Evolutionary conservation across 2,797 vertebrate genomes (phyloP).

Genomic region (Tragelaphus eurycerus): DNA sequence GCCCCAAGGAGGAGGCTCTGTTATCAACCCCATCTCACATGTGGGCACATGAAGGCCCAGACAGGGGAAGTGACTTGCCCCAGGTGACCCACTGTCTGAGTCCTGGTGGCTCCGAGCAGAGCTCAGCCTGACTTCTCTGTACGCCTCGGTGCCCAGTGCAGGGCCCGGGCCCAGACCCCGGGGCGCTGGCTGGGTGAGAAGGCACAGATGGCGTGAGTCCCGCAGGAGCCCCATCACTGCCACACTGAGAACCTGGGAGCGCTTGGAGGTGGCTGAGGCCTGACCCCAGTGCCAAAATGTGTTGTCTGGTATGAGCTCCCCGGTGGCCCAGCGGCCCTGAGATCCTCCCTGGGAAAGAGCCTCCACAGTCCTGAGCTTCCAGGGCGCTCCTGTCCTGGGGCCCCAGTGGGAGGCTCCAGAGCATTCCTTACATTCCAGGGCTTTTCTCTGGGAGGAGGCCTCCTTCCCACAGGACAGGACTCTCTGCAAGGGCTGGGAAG

Average conservation of each 20-base stretch:
- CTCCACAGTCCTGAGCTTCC: background rate
- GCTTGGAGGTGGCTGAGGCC: rapidly evolving
- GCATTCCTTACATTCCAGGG: conserved; percentile 39
- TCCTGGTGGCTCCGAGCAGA: background rate
- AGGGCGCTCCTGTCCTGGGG: background rate
- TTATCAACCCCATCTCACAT: background rate
- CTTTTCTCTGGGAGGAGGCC: background rate
- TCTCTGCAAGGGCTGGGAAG: background rate
- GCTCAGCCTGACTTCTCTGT: background rate
- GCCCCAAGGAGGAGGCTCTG: rapidly evolving
- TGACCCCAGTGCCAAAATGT: background rate
- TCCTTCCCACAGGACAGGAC: background rate
- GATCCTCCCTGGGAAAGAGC: background rate
- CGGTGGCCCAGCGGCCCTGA: rapidly evolving
- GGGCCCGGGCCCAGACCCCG: rapidly evolving
- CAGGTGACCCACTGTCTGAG: background rate
- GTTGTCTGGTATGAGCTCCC: conserved; percentile 28
- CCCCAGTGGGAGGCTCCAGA: rapidly evolving
- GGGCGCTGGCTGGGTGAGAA: rapidly evolving
- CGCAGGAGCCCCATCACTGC: rapidly evolving
- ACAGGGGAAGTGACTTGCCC: background rate
- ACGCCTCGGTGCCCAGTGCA: rapidly evolving
- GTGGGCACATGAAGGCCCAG: background rate
- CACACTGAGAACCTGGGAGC: background rate
- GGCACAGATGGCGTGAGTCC: rapidly evolving